These are phyloP conservation scores for Mythimna pallens DNA, from an alignment of 2,888 invertebrate genomes.

Conservation along the genomic window DNA sequence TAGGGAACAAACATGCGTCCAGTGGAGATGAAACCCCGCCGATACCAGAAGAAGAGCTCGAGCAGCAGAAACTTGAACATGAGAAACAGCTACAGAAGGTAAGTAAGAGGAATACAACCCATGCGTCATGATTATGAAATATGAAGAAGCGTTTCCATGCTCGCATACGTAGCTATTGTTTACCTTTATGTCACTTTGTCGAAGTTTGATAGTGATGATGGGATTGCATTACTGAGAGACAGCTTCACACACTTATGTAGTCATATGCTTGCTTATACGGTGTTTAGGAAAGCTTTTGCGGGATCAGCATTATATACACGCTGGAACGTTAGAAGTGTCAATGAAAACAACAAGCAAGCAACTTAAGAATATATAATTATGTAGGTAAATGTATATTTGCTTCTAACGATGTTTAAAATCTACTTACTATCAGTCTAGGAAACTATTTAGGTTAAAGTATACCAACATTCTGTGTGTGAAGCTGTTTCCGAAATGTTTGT, in stretches of 20 bases:
- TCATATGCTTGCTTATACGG: not conserved
- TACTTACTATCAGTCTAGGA: not conserved
- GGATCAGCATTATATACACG: not conserved
- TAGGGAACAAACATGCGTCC: constrained; percentile 86
- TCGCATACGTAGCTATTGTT: constrained; percentile 15
- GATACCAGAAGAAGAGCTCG: constrained; percentile 87
- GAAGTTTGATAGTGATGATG: not conserved
- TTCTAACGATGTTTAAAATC: not conserved
- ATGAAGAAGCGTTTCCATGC: constrained; percentile 1
- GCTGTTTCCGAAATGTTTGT: constrained; percentile 10
- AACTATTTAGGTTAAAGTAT: not conserved
- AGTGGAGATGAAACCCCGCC: constrained; percentile 90
- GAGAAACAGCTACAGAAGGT: constrained; percentile 91
- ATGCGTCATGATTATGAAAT: constrained; percentile 25
- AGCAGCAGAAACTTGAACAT: constrained; percentile 92
- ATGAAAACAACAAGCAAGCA: not conserved
- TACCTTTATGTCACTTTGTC: constrained; percentile 32
- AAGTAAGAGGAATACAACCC: constrained; percentile 21
- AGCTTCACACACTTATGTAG: constrained; percentile 10
- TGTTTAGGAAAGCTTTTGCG: not conserved
- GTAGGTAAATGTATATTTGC: not conserved
- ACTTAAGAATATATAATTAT: not conserved
- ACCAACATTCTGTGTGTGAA: constrained; percentile 18
- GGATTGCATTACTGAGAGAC: constrained; percentile 1
- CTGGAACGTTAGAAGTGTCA: constrained; percentile 4